Percentiles rank a stretch among this genome's conserved stretches.
These are phyloP conservation scores for Bombus ignitus DNA, from an alignment of 1,140 invertebrate genomes.

Conservation along the genomic window DNA sequence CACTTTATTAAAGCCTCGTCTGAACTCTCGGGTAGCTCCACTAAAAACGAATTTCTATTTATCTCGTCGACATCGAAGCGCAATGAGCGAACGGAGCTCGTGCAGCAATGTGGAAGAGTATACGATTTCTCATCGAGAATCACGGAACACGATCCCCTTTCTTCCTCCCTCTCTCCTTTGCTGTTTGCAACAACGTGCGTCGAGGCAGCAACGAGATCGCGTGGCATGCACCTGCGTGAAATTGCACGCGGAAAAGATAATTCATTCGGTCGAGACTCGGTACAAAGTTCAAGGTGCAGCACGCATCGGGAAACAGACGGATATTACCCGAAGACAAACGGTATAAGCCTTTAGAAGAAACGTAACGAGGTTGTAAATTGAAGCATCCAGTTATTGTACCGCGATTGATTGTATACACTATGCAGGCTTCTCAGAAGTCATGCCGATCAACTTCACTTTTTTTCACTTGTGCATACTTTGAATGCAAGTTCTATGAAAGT, in stretches of 20 bases:
- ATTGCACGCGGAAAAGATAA: constrained; percentile 54
- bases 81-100: neutral
- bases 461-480: no score
- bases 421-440: no score
- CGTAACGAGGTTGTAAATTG: constrained; percentile 3
- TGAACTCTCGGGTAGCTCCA: neutral
- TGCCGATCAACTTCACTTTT: no score
- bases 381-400: neutral
- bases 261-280: constrained; percentile 43
- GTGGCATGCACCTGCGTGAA: constrained; percentile 46
- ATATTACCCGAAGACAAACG: constrained; percentile 51
- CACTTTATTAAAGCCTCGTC: neutral
- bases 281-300: constrained; percentile 59
- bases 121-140: constrained; percentile 4
- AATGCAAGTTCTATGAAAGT: no score
- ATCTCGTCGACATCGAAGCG: constrained; percentile 3
- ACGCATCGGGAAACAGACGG: neutral
- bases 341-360: constrained; percentile 32
- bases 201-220: constrained; percentile 6
- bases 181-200: neutral
- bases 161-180: neutral
- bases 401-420: neutral
- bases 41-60: constrained; percentile 5
- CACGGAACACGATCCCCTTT: neutral
- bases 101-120: neutral